These are phyloP conservation scores for Arctopsyche grandis DNA, from an alignment of 1,140 invertebrate genomes.

Conservation along the genomic window DNA sequence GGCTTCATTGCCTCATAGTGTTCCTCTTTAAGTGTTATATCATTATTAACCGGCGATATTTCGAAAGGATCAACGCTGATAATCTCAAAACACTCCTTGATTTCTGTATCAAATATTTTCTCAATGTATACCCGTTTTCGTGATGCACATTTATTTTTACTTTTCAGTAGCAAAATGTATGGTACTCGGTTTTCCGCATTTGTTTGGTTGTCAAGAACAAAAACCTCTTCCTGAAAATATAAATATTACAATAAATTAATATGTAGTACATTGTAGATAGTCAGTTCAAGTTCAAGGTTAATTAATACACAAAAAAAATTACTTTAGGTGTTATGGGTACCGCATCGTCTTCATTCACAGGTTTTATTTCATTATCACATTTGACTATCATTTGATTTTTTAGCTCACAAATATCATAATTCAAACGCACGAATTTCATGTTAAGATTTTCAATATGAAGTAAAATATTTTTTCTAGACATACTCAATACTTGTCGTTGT, in stretches of 20 bases:
- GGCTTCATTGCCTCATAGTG: neutral
- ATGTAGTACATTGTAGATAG: neutral
- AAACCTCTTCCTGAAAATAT: too few relatives aligned
- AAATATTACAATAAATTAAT: neutral
- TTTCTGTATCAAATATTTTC: neutral
- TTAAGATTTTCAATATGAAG: slow-evolving; percentile 7
- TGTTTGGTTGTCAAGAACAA: neutral
- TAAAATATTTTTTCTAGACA: neutral
- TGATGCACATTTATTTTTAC: too few relatives aligned
- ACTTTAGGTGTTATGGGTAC: too few relatives aligned
- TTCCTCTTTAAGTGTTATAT: neutral
- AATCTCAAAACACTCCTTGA: slow-evolving; percentile 35
- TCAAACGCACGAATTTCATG: neutral
- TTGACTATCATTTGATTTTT: neutral
- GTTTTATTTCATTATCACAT: neutral
- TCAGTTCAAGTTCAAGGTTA: neutral
- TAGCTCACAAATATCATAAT: neutral
- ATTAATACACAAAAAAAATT: neutral
- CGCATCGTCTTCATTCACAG: too few relatives aligned
- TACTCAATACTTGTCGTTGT: neutral
- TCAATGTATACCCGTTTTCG: neutral
- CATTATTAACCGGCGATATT: neutral
- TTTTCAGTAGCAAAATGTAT: neutral
- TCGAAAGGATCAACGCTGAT: slow-evolving; percentile 6
- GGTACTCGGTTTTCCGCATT: too few relatives aligned